These are phyloP conservation scores for Bombus balteatus DNA, from an alignment of 1,140 invertebrate genomes.

Conservation along the genomic window DNA sequence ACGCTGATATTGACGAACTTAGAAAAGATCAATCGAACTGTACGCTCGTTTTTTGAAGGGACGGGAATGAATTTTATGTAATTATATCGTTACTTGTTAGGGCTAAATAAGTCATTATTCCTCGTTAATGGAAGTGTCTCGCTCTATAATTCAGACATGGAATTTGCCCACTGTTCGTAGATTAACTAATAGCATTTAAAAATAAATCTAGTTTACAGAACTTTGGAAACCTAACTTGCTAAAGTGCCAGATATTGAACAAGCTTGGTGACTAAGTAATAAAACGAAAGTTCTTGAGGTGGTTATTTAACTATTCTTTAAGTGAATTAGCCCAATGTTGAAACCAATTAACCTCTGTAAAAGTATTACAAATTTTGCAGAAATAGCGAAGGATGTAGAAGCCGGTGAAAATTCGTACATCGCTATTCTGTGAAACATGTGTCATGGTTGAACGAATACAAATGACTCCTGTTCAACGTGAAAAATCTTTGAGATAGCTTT, in stretches of 20 bases:
- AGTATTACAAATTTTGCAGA: too few species aligned
- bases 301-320: background rate
- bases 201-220: background rate
- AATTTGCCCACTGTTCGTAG: background rate
- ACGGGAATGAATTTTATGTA: slow-evolving; percentile 10
- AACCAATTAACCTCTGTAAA: too few species aligned
- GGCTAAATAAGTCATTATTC: slow-evolving; percentile 19
- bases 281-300: background rate
- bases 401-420: too few species aligned
- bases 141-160: background rate
- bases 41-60: slow-evolving; percentile 31
- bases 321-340: background rate
- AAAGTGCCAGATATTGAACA: background rate
- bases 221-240: background rate
- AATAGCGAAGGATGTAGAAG: too few species aligned
- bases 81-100: slow-evolving; percentile 20
- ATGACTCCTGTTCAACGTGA: too few species aligned
- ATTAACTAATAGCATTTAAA: background rate
- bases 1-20: background rate
- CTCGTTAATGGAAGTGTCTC: slow-evolving; percentile 21
- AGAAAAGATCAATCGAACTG: slow-evolving; percentile 48
- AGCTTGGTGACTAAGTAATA: background rate
- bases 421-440: too few species aligned
- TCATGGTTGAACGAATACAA: too few species aligned
- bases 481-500: too few species aligned